Conservation (phyloP, 2,797 vertebrate species). For the Myiothlypis chrysogaster region DNA sequence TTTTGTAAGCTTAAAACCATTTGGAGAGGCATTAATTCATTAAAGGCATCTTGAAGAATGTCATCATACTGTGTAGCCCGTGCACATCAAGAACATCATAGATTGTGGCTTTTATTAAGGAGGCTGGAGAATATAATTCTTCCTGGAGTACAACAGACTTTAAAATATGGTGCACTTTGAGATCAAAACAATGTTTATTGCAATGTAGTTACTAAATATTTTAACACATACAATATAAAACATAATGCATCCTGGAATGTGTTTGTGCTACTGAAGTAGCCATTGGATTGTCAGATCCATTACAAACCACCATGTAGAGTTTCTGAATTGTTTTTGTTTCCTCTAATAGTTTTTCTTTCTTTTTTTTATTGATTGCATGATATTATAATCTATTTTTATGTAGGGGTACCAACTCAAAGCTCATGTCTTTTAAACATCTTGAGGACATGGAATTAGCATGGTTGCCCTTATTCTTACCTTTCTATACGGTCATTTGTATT, state of each 20-base stretch:
- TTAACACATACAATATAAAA: conserved; percentile 37
- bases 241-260: conserved; percentile 32
- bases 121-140: conserved; percentile 45
- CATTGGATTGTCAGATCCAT: conserved; percentile 12
- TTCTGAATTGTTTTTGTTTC: neutral
- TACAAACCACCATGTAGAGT: neutral
- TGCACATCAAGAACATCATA: conserved; percentile 46
- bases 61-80: conserved; percentile 22
- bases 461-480: neutral
- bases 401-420: neutral
- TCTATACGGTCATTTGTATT: neutral
- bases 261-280: conserved; percentile 21
- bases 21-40: conserved; percentile 70
- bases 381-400: neutral
- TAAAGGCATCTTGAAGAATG: conserved; percentile 65
- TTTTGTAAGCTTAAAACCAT: conserved; percentile 66
- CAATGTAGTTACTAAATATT: conserved; percentile 61
- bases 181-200: conserved; percentile 57
- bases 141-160: conserved; percentile 33
- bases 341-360: neutral
- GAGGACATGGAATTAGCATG: neutral
- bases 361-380: neutral
- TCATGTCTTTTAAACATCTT: neutral
- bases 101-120: conserved; percentile 56
- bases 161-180: conserved; percentile 59